These are phyloP conservation scores for Linnaemya vulpina DNA, from an alignment of 2,888 invertebrate genomes.

Conservation along the genomic window DNA sequence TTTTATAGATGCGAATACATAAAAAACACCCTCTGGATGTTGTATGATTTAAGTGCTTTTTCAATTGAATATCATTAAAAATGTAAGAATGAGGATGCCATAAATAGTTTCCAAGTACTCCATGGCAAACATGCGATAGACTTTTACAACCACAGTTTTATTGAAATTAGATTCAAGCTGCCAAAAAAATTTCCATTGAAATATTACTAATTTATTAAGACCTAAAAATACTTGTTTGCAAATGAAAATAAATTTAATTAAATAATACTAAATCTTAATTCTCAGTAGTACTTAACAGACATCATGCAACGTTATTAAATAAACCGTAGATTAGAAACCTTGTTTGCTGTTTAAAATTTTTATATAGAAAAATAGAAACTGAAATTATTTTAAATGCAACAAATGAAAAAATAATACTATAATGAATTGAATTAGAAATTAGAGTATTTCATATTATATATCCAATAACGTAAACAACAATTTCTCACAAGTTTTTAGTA, in stretches of 20 bases:
- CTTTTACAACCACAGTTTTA: neutral
- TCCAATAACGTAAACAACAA: neutral
- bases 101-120: neutral
- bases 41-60: neutral
- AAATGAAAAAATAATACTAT: too few species aligned
- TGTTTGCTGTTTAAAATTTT: too few species aligned
- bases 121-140: neutral
- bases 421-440: neutral
- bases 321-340: too few species aligned
- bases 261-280: too few species aligned
- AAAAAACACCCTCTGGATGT: neutral
- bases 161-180: neutral
- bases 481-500: neutral
- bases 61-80: neutral
- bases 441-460: neutral
- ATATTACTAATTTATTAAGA: neutral
- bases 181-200: neutral
- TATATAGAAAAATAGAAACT: too few species aligned
- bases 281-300: too few species aligned
- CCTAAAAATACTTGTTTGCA: neutral
- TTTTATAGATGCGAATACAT: too few species aligned
- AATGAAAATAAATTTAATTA: too few species aligned
- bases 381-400: too few species aligned
- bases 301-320: too few species aligned
- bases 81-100: constrained; percentile 3